These are phyloP conservation scores for Gobius niger DNA, from an alignment of 2,113 vertebrate species.

Conservation along the genomic window DNA sequence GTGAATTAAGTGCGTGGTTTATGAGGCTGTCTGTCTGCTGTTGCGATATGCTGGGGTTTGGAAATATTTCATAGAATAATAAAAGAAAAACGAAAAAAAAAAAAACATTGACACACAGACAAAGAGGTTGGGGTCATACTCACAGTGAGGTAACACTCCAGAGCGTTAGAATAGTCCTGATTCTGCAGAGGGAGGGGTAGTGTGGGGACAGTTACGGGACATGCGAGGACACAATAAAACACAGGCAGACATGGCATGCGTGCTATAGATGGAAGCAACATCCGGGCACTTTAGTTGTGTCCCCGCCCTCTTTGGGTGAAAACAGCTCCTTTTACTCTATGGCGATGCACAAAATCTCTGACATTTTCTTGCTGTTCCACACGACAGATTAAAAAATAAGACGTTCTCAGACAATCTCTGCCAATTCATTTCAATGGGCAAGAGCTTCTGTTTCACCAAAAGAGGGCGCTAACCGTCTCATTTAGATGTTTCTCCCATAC, in stretches of 20 bases:
- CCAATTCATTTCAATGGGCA: no score
- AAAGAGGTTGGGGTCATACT: constrained; percentile 75
- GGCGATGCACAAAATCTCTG: no score
- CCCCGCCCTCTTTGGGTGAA: constrained; percentile 3
- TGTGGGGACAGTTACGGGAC: constrained; percentile 61
- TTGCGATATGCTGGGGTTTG: constrained; percentile 34
- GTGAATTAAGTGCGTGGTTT: not conserved
- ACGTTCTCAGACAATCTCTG: no score
- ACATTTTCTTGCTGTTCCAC: no score
- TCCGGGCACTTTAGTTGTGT: not conserved
- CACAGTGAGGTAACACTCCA: constrained; percentile 94
- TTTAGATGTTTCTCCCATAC: no score
- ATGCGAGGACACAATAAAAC: constrained; percentile 56
- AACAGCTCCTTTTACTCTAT: no score
- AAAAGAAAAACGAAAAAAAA: constrained; percentile 20
- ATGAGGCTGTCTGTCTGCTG: constrained; percentile 48
- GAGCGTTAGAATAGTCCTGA: constrained; percentile 89
- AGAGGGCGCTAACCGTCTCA: no score
- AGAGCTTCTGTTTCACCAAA: no score
- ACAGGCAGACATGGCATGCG: constrained; percentile 17
- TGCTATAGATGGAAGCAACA: constrained; percentile 39
- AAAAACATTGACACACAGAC: constrained; percentile 22
- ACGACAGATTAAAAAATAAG: no score
- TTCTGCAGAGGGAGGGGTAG: constrained; percentile 63
- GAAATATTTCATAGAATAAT: not conserved